phyloP scores from a whole-genome alignment of 2,888 invertebrate genomes.

The Griposia aprilina region DNA sequence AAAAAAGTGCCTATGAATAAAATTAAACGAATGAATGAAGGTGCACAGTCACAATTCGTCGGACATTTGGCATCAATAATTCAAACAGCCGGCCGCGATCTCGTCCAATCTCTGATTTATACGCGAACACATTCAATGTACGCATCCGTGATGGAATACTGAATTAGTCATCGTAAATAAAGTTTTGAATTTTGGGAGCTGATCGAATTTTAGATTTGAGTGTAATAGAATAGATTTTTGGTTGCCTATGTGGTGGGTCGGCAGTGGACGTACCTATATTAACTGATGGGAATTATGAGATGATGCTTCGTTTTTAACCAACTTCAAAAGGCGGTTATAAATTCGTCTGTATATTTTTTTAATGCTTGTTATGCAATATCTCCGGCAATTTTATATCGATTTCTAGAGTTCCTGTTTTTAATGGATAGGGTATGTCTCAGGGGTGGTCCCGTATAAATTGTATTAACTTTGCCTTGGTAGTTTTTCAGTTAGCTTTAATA shows the following conservation, averaged over 20 bases:
- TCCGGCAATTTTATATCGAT: no score
- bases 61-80: slow-evolving; percentile 71
- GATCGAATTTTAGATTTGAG: slow-evolving; percentile 50
- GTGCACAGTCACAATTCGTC: slow-evolving; percentile 67
- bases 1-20: slow-evolving; percentile 50
- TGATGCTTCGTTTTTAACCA: no score
- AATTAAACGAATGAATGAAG: slow-evolving; percentile 62
- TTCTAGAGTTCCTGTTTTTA: no score
- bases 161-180: slow-evolving; percentile 63
- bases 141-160: slow-evolving; percentile 61
- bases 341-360: no score
- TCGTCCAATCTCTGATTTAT: slow-evolving; percentile 69
- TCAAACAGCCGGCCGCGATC: slow-evolving; percentile 63
- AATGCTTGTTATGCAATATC: no score
- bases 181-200: slow-evolving; percentile 54
- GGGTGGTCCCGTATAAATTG: no score
- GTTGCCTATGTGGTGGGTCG: neutral
- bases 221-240: slow-evolving; percentile 45
- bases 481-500: no score
- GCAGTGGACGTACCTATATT: neutral
- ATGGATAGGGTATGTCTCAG: no score
- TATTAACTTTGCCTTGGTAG: no score
- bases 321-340: no score
- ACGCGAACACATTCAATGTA: slow-evolving; percentile 59
- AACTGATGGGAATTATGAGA: neutral